Percentiles rank a stretch among this genome's conserved stretches.
phyloP scores from a whole-genome alignment of 2,113 vertebrate species.

The Rattus rattus region DNA sequence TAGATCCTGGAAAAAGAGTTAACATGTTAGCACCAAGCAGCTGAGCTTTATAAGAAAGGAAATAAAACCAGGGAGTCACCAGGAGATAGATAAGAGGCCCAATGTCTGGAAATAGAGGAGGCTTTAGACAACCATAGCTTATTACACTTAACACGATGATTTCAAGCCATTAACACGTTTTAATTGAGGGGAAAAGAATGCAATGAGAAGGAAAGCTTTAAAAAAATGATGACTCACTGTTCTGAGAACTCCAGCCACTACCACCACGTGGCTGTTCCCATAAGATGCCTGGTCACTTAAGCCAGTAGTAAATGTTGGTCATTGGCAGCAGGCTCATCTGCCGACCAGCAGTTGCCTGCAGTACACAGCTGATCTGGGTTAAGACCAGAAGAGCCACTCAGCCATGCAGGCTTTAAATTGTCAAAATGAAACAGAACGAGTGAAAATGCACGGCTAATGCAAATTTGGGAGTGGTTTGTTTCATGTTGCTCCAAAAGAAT shows the following conservation, averaged over 20 bases:
- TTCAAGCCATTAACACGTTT: neutral
- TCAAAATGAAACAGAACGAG: neutral
- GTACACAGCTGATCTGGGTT: neutral
- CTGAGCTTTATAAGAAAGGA: neutral
- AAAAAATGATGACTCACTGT: neutral
- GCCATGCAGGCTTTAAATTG: neutral
- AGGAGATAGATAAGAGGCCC: neutral
- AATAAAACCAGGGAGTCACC: neutral
- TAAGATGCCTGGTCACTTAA: neutral
- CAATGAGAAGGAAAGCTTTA: neutral
- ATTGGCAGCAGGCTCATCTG: neutral
- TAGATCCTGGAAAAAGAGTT: neutral
- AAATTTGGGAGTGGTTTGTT: neutral
- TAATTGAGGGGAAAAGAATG: neutral
- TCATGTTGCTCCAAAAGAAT: neutral
- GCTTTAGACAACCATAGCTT: neutral
- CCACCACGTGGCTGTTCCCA: neutral
- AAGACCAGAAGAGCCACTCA: neutral
- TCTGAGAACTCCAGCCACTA: neutral
- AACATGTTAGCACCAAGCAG: neutral
- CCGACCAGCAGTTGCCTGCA: neutral
- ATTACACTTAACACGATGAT: neutral
- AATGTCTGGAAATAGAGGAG: neutral
- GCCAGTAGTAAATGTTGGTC: neutral
- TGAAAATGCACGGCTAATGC: neutral